Conservation (phyloP, 2,113 vertebrate genomes). For the Pycnonotus jocosus region DNA sequence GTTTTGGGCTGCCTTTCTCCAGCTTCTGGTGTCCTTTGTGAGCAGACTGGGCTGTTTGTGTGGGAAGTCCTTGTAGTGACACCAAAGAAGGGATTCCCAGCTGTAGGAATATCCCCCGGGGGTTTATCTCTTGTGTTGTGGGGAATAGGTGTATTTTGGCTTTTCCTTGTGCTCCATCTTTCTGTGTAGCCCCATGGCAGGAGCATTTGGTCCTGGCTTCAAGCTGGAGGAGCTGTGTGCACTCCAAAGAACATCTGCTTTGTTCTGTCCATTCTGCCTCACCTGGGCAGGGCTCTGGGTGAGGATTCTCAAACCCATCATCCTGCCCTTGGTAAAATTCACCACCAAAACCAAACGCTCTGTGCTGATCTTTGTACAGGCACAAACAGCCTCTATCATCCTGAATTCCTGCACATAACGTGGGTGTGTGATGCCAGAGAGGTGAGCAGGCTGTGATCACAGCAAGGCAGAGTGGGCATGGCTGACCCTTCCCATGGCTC, state of each 20-base stretch:
- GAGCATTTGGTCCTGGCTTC: background rate
- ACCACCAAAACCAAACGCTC: background rate
- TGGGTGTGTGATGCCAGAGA: rapidly evolving
- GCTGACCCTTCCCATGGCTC: background rate
- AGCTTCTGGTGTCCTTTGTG: background rate
- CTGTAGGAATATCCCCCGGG: background rate
- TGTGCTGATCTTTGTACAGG: background rate
- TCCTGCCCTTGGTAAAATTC: background rate
- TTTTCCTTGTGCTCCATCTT: background rate
- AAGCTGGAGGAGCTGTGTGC: background rate
- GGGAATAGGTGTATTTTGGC: background rate
- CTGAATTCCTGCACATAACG: rapidly evolving
- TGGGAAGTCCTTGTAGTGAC: background rate
- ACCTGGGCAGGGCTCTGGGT: background rate
- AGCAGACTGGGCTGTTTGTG: background rate
- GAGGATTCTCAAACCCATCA: background rate
- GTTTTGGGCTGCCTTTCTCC: background rate
- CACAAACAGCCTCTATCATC: background rate
- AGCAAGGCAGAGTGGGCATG: background rate
- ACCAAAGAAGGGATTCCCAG: background rate
- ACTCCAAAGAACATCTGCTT: background rate
- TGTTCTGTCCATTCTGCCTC: background rate
- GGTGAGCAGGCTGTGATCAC: background rate
- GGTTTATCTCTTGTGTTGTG: background rate
- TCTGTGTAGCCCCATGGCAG: background rate